These are phyloP conservation scores for Protonibea diacanthus DNA, from an alignment of 2,797 vertebrate species.

Conservation along the genomic window DNA sequence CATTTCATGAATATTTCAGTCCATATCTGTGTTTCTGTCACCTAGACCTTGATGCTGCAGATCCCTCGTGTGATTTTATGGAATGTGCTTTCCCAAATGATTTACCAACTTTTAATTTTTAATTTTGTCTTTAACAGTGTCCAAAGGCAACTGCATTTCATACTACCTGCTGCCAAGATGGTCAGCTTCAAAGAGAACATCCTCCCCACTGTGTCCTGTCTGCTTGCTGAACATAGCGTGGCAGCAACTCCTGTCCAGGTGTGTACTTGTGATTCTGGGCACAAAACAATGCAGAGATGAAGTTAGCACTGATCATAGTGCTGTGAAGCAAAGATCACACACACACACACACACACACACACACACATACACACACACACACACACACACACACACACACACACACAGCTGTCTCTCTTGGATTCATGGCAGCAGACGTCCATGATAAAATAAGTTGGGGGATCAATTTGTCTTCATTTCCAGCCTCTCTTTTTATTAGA, in stretches of 20 bases:
- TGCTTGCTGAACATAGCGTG: neutral
- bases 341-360: constrained; percentile 3
- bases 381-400: neutral
- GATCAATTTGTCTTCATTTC: constrained; percentile 66
- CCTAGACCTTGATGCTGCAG: constrained; percentile 3
- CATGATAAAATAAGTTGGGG: constrained; percentile 51
- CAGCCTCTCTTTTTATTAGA: constrained; percentile 65
- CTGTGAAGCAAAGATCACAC: constrained; percentile 5
- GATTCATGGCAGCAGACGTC: constrained; percentile 38
- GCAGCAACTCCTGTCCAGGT: neutral
- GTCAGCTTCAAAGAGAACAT: neutral
- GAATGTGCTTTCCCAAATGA: constrained; percentile 16
- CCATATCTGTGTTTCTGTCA: neutral
- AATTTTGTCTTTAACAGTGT: neutral
- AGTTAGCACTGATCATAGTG: constrained; percentile 28
- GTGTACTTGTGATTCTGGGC: constrained; percentile 33
- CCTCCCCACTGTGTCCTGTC: neutral
- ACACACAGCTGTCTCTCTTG: constrained; percentile 57
- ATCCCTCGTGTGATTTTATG: constrained; percentile 8
- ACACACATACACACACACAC: constrained; percentile 8
- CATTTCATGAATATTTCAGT: constrained; percentile 4
- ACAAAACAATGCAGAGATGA: constrained; percentile 40
- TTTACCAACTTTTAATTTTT: neutral
- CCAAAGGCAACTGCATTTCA: constrained; percentile 5
- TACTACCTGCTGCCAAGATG: neutral